phyloP scores from a whole-genome alignment of 2,888 invertebrate species.

The Heteromyza rotundicornis region DNA sequence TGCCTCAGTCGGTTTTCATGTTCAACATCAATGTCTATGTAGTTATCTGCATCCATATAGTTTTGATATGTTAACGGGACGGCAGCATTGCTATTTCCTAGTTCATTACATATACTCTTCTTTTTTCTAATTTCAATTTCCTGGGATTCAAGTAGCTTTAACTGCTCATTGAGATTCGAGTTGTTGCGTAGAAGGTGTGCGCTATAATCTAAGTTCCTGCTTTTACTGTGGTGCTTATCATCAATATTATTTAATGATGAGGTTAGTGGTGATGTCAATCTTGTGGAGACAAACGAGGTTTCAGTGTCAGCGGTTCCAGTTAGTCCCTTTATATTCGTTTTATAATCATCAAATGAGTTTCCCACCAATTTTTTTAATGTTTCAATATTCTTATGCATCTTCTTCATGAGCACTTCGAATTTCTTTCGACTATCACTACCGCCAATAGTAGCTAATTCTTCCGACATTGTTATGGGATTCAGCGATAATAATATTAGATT shows the following conservation, averaged over 20 bases:
- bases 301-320: background rate
- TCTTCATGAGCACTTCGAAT: slow-evolving; percentile 49
- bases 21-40: slow-evolving; percentile 32
- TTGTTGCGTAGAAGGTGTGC: slow-evolving; percentile 55
- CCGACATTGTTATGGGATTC: slow-evolving; percentile 53
- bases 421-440: slow-evolving; percentile 25
- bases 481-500: slow-evolving; percentile 55
- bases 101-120: slow-evolving; percentile 23
- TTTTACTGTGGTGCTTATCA: background rate
- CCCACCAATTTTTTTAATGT: slow-evolving; percentile 59
- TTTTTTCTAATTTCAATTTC: slow-evolving; percentile 56
- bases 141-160: slow-evolving; percentile 55
- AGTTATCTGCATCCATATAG: slow-evolving; percentile 30
- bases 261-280: background rate
- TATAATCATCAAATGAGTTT: slow-evolving; percentile 45
- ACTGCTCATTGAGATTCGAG: slow-evolving; percentile 57
- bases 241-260: background rate
- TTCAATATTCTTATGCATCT: slow-evolving; percentile 57
- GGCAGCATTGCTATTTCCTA: slow-evolving; percentile 18
- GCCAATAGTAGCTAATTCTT: slow-evolving; percentile 34
- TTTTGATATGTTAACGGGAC: slow-evolving; percentile 11
- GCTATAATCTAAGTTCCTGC: slow-evolving; percentile 38
- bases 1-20: slow-evolving; percentile 33
- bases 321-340: slow-evolving; percentile 20
- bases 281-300: background rate